These are phyloP conservation scores for Danaus plexippus DNA, from an alignment of 1,140 invertebrate species.

Conservation along the genomic window DNA sequence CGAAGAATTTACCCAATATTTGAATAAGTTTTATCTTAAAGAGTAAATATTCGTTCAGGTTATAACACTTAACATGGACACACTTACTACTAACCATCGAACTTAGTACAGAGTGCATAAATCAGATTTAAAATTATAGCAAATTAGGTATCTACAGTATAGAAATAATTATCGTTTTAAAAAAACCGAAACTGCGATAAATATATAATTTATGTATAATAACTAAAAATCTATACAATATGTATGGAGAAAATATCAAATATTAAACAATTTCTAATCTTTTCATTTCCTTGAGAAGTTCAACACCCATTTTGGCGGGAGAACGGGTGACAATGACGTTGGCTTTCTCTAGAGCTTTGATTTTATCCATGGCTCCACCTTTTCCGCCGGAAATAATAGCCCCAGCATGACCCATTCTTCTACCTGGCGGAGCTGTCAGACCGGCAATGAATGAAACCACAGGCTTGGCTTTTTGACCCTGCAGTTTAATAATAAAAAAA, in stretches of 20 bases:
- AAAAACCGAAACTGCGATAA: constrained; percentile 14
- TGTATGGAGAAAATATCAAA: constrained; percentile 31
- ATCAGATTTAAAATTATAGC: constrained; percentile 9
- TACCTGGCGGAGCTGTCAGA: constrained; percentile 95
- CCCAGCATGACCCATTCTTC: constrained; percentile 99
- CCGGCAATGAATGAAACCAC: constrained; percentile 99
- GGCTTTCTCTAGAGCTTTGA: constrained; percentile 93
- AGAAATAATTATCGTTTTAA: constrained; percentile 1
- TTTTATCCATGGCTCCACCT: constrained; percentile 98
- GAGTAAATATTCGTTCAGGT: constrained; percentile 25
- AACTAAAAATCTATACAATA: constrained; percentile 57
- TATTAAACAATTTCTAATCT: constrained; percentile 76
- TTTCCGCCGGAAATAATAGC: constrained; percentile 99
- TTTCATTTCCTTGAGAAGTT: constrained; percentile 91
- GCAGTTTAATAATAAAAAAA: constrained; percentile 31
- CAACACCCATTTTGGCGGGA: constrained; percentile 95
- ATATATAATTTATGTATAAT: constrained; percentile 65
- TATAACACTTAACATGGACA: constrained; percentile 26
- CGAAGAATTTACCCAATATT: constrained; percentile 23
- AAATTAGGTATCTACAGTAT: constrained; percentile 30
- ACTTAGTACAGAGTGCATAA: not conserved
- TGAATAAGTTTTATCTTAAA: constrained; percentile 24
- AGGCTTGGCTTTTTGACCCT: constrained; percentile 96
- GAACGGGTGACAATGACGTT: constrained; percentile 93
- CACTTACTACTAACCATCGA: constrained; percentile 24